These are phyloP conservation scores for Parthenolecanium corni DNA, from an alignment of 2,888 invertebrate species.

Conservation along the genomic window DNA sequence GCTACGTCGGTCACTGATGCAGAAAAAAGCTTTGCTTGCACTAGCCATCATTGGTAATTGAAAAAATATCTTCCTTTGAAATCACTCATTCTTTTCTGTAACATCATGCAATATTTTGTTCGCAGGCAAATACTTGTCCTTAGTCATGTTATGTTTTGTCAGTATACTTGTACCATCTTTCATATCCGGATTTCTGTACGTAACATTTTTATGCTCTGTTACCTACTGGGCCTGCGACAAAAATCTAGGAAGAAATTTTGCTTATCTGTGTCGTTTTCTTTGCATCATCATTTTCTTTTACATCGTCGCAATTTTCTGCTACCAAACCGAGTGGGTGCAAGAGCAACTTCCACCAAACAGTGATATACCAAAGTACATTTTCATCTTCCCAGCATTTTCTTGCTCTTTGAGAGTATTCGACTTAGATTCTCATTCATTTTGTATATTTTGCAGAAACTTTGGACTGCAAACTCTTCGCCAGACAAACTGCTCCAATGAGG, in stretches of 20 bases:
- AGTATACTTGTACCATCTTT: slow-evolving; percentile 72
- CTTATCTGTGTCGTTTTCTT: slow-evolving; percentile 54
- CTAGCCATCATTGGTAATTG: slow-evolving; percentile 35
- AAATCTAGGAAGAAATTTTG: slow-evolving; percentile 64
- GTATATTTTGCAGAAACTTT: slow-evolving; percentile 51
- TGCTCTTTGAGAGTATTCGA: no score
- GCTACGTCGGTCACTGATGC: slow-evolving; percentile 24
- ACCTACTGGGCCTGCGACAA: slow-evolving; percentile 79
- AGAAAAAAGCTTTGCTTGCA: slow-evolving; percentile 33
- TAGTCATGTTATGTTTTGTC: slow-evolving; percentile 55
- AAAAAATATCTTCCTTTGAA: not conserved
- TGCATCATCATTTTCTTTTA: slow-evolving; percentile 67
- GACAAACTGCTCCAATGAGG: slow-evolving; percentile 43
- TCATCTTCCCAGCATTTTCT: no score
- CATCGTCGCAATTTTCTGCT: slow-evolving; percentile 58
- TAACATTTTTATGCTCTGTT: slow-evolving; percentile 69
- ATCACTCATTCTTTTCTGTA: no score
- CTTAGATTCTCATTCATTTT: not conserved
- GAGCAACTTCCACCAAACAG: slow-evolving; percentile 44
- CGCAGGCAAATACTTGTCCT: slow-evolving; percentile 53
- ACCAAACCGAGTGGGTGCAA: slow-evolving; percentile 75
- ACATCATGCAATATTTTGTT: not conserved
- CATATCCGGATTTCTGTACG: slow-evolving; percentile 72
- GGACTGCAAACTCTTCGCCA: slow-evolving; percentile 51
- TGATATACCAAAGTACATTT: not conserved